A percentile compares a stretch with the other conserved stretches of the same genome.
phyloP scores from a whole-genome alignment of 2,797 vertebrate genomes.

The Octomys mimax region DNA sequence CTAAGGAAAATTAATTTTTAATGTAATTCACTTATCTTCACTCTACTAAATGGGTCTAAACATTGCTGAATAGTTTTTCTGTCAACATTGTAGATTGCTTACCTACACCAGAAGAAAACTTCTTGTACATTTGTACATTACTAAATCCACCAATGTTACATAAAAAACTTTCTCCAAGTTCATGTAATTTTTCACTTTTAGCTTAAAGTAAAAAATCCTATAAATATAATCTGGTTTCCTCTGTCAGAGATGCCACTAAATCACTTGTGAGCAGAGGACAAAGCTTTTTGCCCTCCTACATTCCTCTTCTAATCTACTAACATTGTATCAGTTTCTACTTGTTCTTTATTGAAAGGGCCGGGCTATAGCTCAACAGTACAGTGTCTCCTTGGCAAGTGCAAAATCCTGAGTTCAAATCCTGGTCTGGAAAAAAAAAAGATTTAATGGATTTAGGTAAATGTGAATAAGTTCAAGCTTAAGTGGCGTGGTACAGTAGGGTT shows the following conservation, averaged over 20 bases:
- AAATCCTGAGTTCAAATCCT: too few species aligned
- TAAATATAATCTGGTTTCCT: background rate
- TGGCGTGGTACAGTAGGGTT: background rate
- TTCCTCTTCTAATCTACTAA: background rate
- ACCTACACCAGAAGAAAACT: background rate
- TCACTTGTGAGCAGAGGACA: background rate
- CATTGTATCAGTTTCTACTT: background rate
- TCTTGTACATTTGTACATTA: background rate
- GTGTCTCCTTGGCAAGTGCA: too few species aligned
- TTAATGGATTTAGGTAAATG: background rate
- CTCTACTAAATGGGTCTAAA: background rate
- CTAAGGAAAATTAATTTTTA: background rate
- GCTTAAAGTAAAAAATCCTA: background rate
- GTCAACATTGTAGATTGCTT: background rate
- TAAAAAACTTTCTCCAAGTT: background rate
- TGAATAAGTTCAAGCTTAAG: background rate
- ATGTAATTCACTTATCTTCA: background rate
- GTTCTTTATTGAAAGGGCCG: background rate
- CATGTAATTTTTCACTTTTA: background rate
- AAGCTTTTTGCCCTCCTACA: background rate
- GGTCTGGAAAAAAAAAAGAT: background rate
- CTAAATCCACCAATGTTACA: background rate
- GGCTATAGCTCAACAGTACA: too few species aligned
- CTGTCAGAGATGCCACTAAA: background rate
- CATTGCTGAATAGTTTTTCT: background rate